A percentile compares a stretch with the other conserved stretches of the same genome.
Conservation (phyloP, 2,797 vertebrate species). For the Pempheris klunzingeri region DNA sequence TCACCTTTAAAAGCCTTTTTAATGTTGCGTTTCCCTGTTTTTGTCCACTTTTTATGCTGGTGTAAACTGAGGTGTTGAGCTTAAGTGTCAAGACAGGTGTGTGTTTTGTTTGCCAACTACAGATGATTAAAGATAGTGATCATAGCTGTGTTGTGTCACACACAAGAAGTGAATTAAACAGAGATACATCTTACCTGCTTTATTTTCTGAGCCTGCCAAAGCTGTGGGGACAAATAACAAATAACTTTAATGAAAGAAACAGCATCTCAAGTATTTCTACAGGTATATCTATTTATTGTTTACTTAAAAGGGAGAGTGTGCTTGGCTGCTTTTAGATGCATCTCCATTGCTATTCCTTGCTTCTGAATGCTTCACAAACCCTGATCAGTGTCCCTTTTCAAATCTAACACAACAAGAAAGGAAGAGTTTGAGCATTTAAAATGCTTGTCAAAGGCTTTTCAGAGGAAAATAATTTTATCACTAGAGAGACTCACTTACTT, state of each 20-base stretch:
- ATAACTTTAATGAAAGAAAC: background rate
- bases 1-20: background rate
- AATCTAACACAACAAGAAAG: slow-evolving; percentile 6
- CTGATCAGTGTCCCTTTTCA: slow-evolving; percentile 15
- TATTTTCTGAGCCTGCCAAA: slow-evolving; percentile 96
- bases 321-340: background rate
- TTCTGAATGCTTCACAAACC: slow-evolving; percentile 5
- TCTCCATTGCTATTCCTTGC: background rate
- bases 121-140: background rate
- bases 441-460: background rate
- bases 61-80: slow-evolving; percentile 11
- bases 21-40: background rate
- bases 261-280: background rate
- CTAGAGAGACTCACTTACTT: background rate
- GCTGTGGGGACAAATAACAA: slow-evolving; percentile 80
- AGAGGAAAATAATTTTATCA: background rate
- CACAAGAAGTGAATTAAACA: background rate
- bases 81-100: background rate
- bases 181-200: slow-evolving; percentile 88
- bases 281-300: background rate
- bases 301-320: background rate
- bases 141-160: accelerated
- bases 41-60: background rate
- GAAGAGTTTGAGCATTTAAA: background rate
- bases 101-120: too few species aligned